A percentile compares a stretch with the other conserved stretches of the same genome.
Evolutionary conservation across 2,797 vertebrate genomes (phyloP).

Genomic region (Poecilia picta): DNA sequence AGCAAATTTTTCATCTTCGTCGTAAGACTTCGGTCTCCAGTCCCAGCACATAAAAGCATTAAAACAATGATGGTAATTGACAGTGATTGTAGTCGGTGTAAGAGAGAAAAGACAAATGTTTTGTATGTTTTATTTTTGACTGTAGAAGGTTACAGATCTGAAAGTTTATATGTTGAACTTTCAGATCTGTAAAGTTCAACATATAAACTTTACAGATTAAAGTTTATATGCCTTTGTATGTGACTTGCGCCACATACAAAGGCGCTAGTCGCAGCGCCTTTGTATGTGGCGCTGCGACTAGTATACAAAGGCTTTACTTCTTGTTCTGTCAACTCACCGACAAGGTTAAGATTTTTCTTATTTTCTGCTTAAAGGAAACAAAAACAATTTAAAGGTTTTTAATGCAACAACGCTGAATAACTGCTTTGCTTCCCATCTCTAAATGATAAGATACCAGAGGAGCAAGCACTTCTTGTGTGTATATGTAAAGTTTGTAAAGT

Average conservation of each 20-base stretch:
- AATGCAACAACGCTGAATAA: slow-evolving; percentile 30
- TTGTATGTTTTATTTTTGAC: not conserved
- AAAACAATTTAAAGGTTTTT: slow-evolving; percentile 30
- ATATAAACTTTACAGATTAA: no score
- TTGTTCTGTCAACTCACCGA: slow-evolving; percentile 40
- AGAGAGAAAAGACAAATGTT: not conserved
- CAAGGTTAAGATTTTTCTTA: not conserved
- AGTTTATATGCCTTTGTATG: no score
- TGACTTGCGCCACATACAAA: no score
- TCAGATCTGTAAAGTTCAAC: no score
- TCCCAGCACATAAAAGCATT: not conserved
- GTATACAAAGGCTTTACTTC: slow-evolving; percentile 25
- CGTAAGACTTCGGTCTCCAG: not conserved
- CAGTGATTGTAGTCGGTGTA: not conserved
- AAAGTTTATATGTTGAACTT: not conserved
- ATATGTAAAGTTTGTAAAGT: slow-evolving; percentile 2
- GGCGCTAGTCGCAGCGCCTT: no score
- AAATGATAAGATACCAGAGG: slow-evolving; percentile 28
- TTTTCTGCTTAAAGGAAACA: slow-evolving; percentile 5
- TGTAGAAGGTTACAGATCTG: not conserved
- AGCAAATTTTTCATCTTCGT: not conserved
- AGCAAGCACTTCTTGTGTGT: slow-evolving; percentile 47
- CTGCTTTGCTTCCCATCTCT: slow-evolving; percentile 16
- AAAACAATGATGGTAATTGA: not conserved
- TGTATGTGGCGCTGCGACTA: not conserved